Conservation (phyloP, 2,797 vertebrate species). For the Falco rusticolus region DNA sequence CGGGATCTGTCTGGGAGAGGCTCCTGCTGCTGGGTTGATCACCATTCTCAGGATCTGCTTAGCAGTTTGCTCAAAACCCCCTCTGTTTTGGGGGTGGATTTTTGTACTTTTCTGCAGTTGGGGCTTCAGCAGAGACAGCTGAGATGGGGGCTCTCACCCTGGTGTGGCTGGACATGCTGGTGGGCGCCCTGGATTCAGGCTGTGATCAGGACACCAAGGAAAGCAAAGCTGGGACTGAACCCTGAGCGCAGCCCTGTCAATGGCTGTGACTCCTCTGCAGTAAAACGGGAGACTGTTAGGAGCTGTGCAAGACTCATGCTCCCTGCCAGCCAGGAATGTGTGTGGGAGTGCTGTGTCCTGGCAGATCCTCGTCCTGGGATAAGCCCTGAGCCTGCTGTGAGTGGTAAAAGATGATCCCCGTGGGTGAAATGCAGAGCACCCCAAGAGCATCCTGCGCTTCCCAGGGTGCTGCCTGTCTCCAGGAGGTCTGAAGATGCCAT, state of each 20-base stretch:
- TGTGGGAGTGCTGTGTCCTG: not conserved
- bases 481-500: not conserved
- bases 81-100: not conserved
- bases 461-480: not conserved
- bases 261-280: not conserved
- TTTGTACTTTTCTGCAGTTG: not conserved
- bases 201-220: fast-evolving
- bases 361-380: not conserved
- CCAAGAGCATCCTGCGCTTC: not conserved
- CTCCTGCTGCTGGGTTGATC: not conserved
- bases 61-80: not conserved
- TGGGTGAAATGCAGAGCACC: fast-evolving
- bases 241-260: not conserved
- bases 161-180: not conserved
- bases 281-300: not conserved
- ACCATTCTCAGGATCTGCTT: not conserved
- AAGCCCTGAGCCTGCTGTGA: not conserved
- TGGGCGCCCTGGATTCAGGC: not conserved
- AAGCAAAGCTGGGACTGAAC: not conserved
- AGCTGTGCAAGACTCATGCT: not conserved
- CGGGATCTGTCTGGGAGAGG: not conserved
- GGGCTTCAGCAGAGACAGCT: not conserved
- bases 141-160: not conserved
- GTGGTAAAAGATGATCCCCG: not conserved
- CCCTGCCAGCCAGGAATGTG: not conserved